phyloP scores from a whole-genome alignment of 30 jellyfish, hydroid and myxozoan genomes.

The Mastigias papua region DNA sequence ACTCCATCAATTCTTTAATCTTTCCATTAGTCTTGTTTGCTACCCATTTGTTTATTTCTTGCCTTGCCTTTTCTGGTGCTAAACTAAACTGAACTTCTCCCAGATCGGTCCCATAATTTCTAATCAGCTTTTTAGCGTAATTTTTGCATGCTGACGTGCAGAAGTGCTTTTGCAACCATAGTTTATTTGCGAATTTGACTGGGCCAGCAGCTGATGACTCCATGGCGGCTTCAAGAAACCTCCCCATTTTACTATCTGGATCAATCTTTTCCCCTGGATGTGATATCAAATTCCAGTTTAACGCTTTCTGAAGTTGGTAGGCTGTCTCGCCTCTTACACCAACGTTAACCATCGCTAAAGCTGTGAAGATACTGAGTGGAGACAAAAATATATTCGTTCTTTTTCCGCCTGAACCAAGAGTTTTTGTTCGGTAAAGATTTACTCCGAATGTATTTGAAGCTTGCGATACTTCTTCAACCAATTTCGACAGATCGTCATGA shows the following conservation, averaged over 20 bases:
- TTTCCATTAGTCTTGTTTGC: slow-evolving; percentile 46
- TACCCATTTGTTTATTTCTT: slow-evolving; percentile 73
- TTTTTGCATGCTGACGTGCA: slow-evolving; percentile 19
- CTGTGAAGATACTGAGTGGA: slow-evolving; percentile 66
- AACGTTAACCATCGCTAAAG: slow-evolving; percentile 69
- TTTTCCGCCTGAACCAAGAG: slow-evolving; percentile 44
- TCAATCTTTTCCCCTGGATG: slow-evolving; percentile 42
- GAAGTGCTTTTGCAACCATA: slow-evolving; percentile 70
- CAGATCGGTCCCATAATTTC: slow-evolving; percentile 33
- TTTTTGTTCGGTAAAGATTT: slow-evolving; percentile 46
- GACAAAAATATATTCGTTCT: slow-evolving; percentile 55
- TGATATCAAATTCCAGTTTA: slow-evolving; percentile 51
- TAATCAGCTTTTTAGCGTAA: slow-evolving; percentile 19
- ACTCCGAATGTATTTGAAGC: slow-evolving; percentile 73
- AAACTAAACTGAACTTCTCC: slow-evolving; percentile 48
- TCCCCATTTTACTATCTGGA: slow-evolving; percentile 22
- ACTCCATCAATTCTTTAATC: slow-evolving; percentile 58
- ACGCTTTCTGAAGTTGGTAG: slow-evolving; percentile 45
- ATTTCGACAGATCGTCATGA: not conserved
- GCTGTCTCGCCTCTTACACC: slow-evolving; percentile 71
- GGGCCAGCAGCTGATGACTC: slow-evolving; percentile 15
- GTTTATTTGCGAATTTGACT: slow-evolving; percentile 52
- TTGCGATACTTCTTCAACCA: slow-evolving; percentile 30
- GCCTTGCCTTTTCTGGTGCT: slow-evolving; percentile 41
- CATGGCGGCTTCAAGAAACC: slow-evolving; percentile 25